Evolutionary conservation across 2,888 invertebrate species (phyloP).

Genomic region (Philereme transversata): DNA sequence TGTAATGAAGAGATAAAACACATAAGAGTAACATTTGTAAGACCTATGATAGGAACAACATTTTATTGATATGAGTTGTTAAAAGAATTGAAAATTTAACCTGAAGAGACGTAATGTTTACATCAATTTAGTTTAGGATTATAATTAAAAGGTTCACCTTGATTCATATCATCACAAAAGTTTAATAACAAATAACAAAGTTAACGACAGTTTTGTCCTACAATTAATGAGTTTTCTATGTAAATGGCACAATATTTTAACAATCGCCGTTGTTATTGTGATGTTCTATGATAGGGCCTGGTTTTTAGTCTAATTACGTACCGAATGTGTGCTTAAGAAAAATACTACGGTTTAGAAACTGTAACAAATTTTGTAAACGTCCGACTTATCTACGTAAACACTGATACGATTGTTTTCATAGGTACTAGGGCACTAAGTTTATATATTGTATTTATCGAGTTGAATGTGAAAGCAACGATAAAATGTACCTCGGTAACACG

Average conservation of each 20-base stretch:
- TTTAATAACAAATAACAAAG: neutral
- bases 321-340: neutral
- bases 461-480: slow-evolving; percentile 44
- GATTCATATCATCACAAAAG: neutral
- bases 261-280: no score
- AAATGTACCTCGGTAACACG: slow-evolving; percentile 70
- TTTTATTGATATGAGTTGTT: neutral
- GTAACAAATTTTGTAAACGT: slow-evolving; percentile 18
- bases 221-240: neutral
- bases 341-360: neutral
- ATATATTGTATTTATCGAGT: slow-evolving; percentile 37
- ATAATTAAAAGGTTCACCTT: neutral
- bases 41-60: neutral
- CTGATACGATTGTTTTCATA: slow-evolving; percentile 68
- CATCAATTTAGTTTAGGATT: neutral
- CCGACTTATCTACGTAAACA: slow-evolving; percentile 66
- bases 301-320: neutral
- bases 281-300: no score
- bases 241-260: no score
- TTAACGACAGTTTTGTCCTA: slow-evolving; percentile 11
- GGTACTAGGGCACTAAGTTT: slow-evolving; percentile 41
- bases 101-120: neutral
- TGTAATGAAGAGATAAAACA: slow-evolving; percentile 18
- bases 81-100: neutral
- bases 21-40: slow-evolving; percentile 7